Evolutionary conservation across 2,888 invertebrate genomes (phyloP).

Genomic region (Monopis laevigella): DNA sequence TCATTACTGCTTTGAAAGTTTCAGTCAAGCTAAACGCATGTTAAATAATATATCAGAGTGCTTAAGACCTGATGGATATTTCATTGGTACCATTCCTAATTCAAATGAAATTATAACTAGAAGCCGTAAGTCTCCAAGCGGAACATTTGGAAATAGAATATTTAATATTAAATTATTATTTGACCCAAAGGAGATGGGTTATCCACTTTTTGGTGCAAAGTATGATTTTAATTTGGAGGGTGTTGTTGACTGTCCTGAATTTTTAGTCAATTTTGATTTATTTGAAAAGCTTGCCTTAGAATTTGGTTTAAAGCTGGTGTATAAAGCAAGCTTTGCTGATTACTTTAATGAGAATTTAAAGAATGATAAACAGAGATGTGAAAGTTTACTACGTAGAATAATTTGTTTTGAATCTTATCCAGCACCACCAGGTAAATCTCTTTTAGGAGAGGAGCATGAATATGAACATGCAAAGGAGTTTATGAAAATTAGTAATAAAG

Average conservation of each 20-base stretch:
- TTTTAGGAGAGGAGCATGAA: constrained; percentile 71
- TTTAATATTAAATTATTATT: constrained; percentile 78
- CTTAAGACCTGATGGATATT: constrained; percentile 89
- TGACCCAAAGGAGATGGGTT: constrained; percentile 66
- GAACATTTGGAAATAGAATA: constrained; percentile 81
- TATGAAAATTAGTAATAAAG: constrained; percentile 42
- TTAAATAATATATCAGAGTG: constrained; percentile 91
- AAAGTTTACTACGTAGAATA: constrained; percentile 75
- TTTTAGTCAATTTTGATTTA: constrained; percentile 92
- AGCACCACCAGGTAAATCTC: constrained; percentile 58
- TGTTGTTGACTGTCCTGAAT: constrained; percentile 98
- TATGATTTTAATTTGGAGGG: constrained; percentile 96
- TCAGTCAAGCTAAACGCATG: constrained; percentile 91
- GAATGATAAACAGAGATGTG: constrained; percentile 31
- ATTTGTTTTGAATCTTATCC: constrained; percentile 85
- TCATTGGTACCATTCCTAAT: constrained; percentile 97
- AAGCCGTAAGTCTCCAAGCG: constrained; percentile 63
- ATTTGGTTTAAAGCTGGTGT: constrained; percentile 75
- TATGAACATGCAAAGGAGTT: constrained; percentile 78
- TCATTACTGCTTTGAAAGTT: constrained; percentile 94
- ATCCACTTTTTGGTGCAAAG: constrained; percentile 93
- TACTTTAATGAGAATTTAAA: constrained; percentile 74
- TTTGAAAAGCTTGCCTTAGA: constrained; percentile 78
- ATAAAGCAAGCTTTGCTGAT: constrained; percentile 79
- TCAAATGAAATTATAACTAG: constrained; percentile 89